Conservation (phyloP, 1,140 invertebrate species). For the Harlomillsia oculata region DNA sequence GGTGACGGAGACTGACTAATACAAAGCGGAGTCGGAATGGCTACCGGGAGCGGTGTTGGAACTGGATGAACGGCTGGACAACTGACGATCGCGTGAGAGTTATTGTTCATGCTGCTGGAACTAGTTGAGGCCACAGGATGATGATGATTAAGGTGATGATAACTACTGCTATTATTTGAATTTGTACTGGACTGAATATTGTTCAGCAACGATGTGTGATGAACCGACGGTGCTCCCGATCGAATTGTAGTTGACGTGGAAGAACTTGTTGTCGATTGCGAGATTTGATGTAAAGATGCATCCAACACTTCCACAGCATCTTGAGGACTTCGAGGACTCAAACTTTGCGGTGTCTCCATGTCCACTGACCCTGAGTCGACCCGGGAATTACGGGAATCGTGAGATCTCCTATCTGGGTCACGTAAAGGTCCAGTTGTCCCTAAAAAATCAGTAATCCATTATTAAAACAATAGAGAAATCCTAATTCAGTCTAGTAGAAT, state of each 20-base stretch:
- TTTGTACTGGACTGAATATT: too few species aligned
- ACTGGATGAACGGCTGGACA: conserved; percentile 31
- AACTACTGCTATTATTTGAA: conserved; percentile 4
- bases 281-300: conserved; percentile 10
- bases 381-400: conserved; percentile 37
- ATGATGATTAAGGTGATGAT: background rate
- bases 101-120: conserved; percentile 21
- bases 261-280: conserved; percentile 2
- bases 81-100: conserved; percentile 28
- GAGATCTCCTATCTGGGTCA: conserved; percentile 25
- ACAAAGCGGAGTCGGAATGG: conserved; percentile 25
- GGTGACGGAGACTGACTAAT: conserved; percentile 31
- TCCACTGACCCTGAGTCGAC: conserved; percentile 42
- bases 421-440: conserved; percentile 19
- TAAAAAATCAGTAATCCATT: too few species aligned
- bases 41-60: conserved; percentile 30
- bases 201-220: background rate
- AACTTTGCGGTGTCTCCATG: conserved; percentile 40
- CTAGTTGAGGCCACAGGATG: background rate
- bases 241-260: background rate
- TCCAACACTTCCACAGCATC: conserved; percentile 37
- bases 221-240: background rate
- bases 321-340: conserved; percentile 40
- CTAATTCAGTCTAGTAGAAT: too few species aligned
- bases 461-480: too few species aligned